Conservation (phyloP, 2,797 vertebrate species). For the Nannoperca obscura region DNA sequence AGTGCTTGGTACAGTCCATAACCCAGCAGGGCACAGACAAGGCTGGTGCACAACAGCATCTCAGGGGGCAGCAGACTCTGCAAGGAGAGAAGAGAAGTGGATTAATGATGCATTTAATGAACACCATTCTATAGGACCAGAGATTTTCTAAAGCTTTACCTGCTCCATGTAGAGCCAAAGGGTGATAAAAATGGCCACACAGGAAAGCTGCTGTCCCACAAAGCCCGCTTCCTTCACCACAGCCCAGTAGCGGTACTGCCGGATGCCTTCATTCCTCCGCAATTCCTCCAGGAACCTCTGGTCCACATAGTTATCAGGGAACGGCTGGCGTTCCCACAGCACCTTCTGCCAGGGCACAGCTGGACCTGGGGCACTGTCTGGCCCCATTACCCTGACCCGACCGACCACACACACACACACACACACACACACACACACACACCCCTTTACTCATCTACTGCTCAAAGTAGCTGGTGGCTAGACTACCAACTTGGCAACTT, state of each 20-base stretch:
- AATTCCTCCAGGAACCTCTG: slow-evolving; percentile 93
- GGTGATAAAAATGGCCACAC: slow-evolving; percentile 93
- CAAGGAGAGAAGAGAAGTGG: neutral
- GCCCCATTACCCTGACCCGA: slow-evolving; percentile 83
- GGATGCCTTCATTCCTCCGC: slow-evolving; percentile 91
- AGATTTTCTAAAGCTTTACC: slow-evolving; percentile 66
- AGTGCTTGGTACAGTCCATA: slow-evolving; percentile 90
- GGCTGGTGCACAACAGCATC: slow-evolving; percentile 85
- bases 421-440: slow-evolving; percentile 25
- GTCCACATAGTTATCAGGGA: slow-evolving; percentile 98
- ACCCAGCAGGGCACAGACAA: slow-evolving; percentile 88
- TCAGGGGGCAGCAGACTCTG: slow-evolving; percentile 87
- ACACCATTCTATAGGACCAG: neutral
- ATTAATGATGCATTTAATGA: neutral
- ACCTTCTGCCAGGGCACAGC: slow-evolving; percentile 93
- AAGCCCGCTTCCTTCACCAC: slow-evolving; percentile 93
- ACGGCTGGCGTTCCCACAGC: slow-evolving; percentile 93
- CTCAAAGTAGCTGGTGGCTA: neutral
- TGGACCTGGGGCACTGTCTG: slow-evolving; percentile 77
- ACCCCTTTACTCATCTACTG: neutral
- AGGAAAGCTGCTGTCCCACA: slow-evolving; percentile 96
- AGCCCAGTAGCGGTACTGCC: slow-evolving; percentile 91
- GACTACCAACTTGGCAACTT: neutral
- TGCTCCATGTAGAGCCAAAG: slow-evolving; percentile 97
- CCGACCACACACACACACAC: slow-evolving; percentile 26